Evolutionary conservation across 1,140 invertebrate species (phyloP), one percentile per base, ranked within the genome.

Genomic region (Heliconius eleuchia): DNA sequence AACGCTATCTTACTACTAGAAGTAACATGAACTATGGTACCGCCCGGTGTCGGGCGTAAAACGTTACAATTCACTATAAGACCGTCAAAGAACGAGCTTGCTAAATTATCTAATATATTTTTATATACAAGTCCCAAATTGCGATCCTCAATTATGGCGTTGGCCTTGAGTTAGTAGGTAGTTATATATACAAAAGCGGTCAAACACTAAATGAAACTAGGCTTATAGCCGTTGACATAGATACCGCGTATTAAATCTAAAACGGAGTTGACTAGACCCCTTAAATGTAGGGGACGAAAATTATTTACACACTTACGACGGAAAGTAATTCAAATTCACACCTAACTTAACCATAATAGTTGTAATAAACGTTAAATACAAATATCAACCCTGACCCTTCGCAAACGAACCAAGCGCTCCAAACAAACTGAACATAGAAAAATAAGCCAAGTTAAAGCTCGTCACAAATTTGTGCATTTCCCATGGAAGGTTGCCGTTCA

Each of bases 401-500:
- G 84, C 82, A 83, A 88, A 88, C 83, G 76, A 83, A 81, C 30
- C 8, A 84, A 83, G 83, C 75, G 87, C 34, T 30, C 83, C 82
- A 83, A 77, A 66, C 70, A 81, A 89, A 88, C 79, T 79, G 83
- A 89, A 85, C 88, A 83, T 87, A 84, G 74, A 87, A 91, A 92
- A 91, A 90, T 88, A 88, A 88, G 78, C 82, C 84, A 85, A 83
- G 72, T 77, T 89, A 86, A 88, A 88, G 86, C 85, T 85, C 78
- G 50, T 76, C 82, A 82, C 84, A 80, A 83, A 85, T 94, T 94
- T 94, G 92, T 94, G 92, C 92, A 88, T 84, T 90, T 89, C 83
- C 82, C 85, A 87, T 93, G 91, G 91, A 94, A 92, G 91, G 91
- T 91, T 80, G 72, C 81, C 84, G 83, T 85, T 83, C 71, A 84